Conservation (phyloP, 2,888 invertebrate species). For the Andrena dorsata region DNA sequence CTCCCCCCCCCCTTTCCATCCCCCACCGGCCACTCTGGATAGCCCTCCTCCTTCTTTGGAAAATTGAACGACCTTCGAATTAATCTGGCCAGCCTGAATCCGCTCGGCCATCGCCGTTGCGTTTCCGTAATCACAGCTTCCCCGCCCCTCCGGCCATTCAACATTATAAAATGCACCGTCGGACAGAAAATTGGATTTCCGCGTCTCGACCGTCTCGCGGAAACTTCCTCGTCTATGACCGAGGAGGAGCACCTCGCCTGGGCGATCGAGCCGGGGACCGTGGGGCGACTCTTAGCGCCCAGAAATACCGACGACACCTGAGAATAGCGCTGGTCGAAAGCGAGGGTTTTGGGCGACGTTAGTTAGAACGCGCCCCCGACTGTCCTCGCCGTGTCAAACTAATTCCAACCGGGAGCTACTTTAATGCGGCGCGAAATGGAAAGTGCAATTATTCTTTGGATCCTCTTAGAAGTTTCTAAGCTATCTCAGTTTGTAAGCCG, state of each 20-base stretch:
- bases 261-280: not conserved
- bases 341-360: not conserved
- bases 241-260: slow-evolving; percentile 11
- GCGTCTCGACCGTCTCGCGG: slow-evolving; percentile 10
- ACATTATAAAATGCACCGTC: slow-evolving; percentile 62
- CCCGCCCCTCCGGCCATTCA: slow-evolving; percentile 22
- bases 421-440: slow-evolving; percentile 39
- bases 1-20: too few species aligned
- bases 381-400: not conserved
- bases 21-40: slow-evolving; percentile 41
- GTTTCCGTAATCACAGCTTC: slow-evolving; percentile 57
- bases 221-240: slow-evolving; percentile 23
- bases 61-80: slow-evolving; percentile 62
- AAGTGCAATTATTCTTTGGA: slow-evolving; percentile 65
- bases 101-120: slow-evolving; percentile 52
- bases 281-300: slow-evolving; percentile 15
- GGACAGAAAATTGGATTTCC: slow-evolving; percentile 60
- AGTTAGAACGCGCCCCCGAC: not conserved
- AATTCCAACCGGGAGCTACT: slow-evolving; percentile 15
- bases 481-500: slow-evolving; percentile 62
- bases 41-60: slow-evolving; percentile 54
- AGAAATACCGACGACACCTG: slow-evolving; percentile 10
- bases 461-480: slow-evolving; percentile 68
- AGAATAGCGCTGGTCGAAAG: not conserved
- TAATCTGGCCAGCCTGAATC: slow-evolving; percentile 53